Percentiles rank a stretch among this genome's conserved stretches.
phyloP scores from a whole-genome alignment of 2,113 vertebrate species.

The Archilochus colubris region DNA sequence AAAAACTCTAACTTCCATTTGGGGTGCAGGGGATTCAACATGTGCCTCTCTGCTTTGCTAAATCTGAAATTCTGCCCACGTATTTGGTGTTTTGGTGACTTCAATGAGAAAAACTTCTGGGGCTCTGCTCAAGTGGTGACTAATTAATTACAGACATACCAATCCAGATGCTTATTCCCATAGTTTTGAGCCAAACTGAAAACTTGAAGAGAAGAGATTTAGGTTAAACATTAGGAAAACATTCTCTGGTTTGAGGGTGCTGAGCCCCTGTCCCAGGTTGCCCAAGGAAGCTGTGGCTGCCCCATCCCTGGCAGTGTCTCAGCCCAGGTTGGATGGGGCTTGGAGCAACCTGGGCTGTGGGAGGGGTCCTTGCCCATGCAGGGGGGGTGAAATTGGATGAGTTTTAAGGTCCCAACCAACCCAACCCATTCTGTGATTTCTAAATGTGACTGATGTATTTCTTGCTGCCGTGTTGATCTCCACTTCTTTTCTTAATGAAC shows the following conservation, averaged over 20 bases:
- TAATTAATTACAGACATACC: not conserved
- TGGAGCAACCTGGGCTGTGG: too few species aligned
- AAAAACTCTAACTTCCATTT: not conserved
- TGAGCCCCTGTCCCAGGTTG: too few species aligned
- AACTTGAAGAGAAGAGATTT: too few species aligned
- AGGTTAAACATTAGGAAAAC: too few species aligned
- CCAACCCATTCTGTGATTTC: too few species aligned
- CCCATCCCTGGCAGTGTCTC: too few species aligned
- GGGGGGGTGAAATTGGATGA: too few species aligned
- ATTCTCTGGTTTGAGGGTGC: too few species aligned
- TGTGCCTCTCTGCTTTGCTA: not conserved
- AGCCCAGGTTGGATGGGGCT: too few species aligned
- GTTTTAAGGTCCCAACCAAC: too few species aligned
- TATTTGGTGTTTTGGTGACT: not conserved
- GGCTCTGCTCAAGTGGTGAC: not conserved
- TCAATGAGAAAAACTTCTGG: not conserved
- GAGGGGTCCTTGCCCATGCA: too few species aligned
- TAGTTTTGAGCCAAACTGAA: not conserved
- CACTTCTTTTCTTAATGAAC: not conserved
- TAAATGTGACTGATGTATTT: not conserved
- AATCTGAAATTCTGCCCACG: rapidly evolving
- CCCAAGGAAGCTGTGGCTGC: too few species aligned
- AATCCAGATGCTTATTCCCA: not conserved
- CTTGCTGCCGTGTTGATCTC: not conserved
- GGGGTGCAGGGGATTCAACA: not conserved